Evolutionary conservation across 2,113 vertebrate species (phyloP).

Genomic region (Albula goreensis): DNA sequence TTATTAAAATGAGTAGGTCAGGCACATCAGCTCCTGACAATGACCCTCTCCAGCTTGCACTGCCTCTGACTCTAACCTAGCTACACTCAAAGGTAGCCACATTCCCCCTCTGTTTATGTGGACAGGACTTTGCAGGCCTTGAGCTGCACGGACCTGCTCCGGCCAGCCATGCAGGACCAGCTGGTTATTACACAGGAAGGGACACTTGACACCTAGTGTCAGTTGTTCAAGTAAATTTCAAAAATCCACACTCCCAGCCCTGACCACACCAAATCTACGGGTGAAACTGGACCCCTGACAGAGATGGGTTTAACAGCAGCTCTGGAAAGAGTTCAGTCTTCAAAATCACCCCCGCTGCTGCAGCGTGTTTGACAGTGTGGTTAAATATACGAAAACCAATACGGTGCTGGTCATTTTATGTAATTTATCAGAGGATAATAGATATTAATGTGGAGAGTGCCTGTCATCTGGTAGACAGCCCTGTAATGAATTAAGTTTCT

Average conservation of each 20-base stretch:
- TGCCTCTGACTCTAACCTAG: no score
- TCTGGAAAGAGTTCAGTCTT: background rate
- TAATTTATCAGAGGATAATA: slow-evolving; percentile 48
- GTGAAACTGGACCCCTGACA: slow-evolving; percentile 29
- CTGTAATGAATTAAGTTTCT: slow-evolving; percentile 44
- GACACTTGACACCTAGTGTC: slow-evolving; percentile 41
- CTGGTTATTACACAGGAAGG: slow-evolving; percentile 36
- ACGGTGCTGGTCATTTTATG: slow-evolving; percentile 19
- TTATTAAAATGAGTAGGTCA: background rate
- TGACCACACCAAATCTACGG: slow-evolving; percentile 32
- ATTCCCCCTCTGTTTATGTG: background rate
- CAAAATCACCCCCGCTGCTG: background rate
- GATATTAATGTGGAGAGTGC: slow-evolving; percentile 52
- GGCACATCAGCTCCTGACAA: background rate
- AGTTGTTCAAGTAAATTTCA: slow-evolving; percentile 43
- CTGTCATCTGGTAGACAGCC: slow-evolving; percentile 32
- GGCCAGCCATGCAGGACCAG: slow-evolving; percentile 38
- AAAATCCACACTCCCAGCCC: slow-evolving; percentile 39
- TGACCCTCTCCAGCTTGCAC: background rate
- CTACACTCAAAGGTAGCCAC: no score
- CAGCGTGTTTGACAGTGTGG: slow-evolving; percentile 35
- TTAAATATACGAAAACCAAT: slow-evolving; percentile 38
- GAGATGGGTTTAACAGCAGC: slow-evolving; percentile 16
- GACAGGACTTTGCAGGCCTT: slow-evolving; percentile 22
- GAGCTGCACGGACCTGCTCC: slow-evolving; percentile 34